phyloP scores from a whole-genome alignment of 2,888 invertebrate species.

The Hecatera dysodea region DNA sequence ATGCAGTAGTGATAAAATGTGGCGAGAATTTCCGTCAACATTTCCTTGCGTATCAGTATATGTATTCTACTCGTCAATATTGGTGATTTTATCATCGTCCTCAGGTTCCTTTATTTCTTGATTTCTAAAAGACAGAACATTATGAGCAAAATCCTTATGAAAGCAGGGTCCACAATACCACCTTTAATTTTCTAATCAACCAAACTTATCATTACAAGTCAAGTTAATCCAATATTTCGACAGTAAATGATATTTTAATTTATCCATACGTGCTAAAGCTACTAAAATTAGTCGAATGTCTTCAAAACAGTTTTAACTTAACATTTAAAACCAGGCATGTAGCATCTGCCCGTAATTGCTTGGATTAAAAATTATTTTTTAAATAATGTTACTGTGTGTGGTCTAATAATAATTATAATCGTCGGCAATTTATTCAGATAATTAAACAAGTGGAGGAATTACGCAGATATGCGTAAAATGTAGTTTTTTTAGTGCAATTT shows the following conservation, averaged over 20 bases:
- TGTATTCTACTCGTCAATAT: neutral
- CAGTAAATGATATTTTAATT: conserved; percentile 49
- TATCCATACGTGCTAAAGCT: conserved; percentile 21
- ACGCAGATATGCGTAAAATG: conserved; percentile 41
- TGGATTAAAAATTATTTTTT: conserved; percentile 68
- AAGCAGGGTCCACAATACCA: neutral
- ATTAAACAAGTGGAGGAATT: conserved; percentile 43
- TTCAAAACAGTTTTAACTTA: conserved; percentile 64
- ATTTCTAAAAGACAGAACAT: neutral
- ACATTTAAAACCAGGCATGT: conserved; percentile 70
- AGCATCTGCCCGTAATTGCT: conserved; percentile 73
- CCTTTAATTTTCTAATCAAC: neutral
- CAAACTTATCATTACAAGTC: conserved; percentile 3
- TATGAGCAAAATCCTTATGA: neutral
- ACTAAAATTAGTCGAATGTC: conserved; percentile 66
- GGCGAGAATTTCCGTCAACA: neutral
- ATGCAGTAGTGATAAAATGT: neutral
- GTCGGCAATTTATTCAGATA: conserved; percentile 54
- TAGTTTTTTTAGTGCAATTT: conserved; percentile 26
- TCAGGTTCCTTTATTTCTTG: neutral
- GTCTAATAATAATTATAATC: conserved; percentile 66
- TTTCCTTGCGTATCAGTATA: neutral
- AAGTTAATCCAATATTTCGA: neutral
- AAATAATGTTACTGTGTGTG: conserved; percentile 71
- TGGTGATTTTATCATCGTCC: neutral